A percentile compares a stretch with the other conserved stretches of the same genome.
Conservation (phyloP, 53 echinoderm and acorn worm species). For the Zoroaster sp. region DNA sequence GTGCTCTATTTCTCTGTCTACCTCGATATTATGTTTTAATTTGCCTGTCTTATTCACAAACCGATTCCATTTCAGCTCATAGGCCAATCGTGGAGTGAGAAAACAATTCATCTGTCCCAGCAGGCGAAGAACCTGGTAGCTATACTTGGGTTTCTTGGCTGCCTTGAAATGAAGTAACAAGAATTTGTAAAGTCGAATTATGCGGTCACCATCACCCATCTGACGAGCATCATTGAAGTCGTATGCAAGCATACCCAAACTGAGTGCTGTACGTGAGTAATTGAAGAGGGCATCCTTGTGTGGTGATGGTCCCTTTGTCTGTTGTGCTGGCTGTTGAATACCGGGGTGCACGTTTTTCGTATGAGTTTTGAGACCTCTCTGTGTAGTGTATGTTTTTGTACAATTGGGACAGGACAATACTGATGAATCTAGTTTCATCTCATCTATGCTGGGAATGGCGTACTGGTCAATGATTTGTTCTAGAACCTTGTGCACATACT, state of each 20-base stretch:
- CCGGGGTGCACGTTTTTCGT: neutral
- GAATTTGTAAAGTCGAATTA: conserved; percentile 53
- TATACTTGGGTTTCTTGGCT: conserved; percentile 67
- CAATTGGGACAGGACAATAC: neutral
- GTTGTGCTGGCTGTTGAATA: neutral
- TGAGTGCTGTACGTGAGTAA: no score
- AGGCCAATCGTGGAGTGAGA: conserved; percentile 50
- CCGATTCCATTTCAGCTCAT: conserved; percentile 71
- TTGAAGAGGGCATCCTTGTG: neutral
- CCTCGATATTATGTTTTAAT: conserved; percentile 41
- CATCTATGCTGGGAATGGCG: conserved; percentile 27
- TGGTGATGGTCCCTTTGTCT: neutral
- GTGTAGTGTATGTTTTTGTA: conserved; percentile 11
- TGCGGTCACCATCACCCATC: conserved; percentile 47
- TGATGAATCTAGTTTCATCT: neutral
- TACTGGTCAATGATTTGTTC: conserved; percentile 42
- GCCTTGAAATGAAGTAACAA: conserved; percentile 67
- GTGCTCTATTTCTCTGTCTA: conserved; percentile 62
- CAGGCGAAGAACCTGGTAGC: conserved; percentile 57
- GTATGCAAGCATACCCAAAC: conserved; percentile 54
- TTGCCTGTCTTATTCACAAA: conserved; percentile 56
- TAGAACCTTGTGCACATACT: conserved; percentile 18
- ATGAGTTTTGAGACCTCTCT: conserved; percentile 3
- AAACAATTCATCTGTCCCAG: conserved; percentile 67
- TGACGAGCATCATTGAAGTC: conserved; percentile 61